Evolutionary conservation across 2,888 invertebrate genomes (phyloP).

Genomic region (Hetaerina titia): DNA sequence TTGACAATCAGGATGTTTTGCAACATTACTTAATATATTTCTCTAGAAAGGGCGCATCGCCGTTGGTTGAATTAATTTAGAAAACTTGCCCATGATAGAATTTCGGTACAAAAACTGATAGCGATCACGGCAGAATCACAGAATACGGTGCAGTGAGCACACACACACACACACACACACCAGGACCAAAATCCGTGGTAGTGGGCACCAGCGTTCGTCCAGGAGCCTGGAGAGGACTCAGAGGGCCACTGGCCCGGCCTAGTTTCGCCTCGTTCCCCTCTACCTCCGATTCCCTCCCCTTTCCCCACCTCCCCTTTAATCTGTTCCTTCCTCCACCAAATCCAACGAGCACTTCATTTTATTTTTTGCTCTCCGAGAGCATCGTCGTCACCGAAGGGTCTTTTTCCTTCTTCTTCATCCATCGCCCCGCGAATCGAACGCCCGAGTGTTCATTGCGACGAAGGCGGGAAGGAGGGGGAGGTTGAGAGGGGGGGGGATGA

Average conservation of each 20-base stretch:
- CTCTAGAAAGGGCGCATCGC: too few species aligned
- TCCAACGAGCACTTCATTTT: not conserved
- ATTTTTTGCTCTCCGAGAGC: not conserved
- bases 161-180: too few species aligned
- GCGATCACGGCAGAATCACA: too few species aligned
- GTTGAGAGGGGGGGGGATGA: not conserved
- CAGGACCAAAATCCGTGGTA: too few species aligned
- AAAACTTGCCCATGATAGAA: too few species aligned
- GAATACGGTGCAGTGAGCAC: too few species aligned
- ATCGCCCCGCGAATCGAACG: not conserved
- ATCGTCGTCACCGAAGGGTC: not conserved
- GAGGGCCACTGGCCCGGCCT: not conserved
- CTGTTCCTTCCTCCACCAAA: not conserved
- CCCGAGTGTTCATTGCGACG: not conserved
- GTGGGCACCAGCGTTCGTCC: not conserved
- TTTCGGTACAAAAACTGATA: too few species aligned
- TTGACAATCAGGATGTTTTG: too few species aligned
- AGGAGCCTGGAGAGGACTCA: not conserved
- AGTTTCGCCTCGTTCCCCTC: not conserved
- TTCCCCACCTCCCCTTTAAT: not conserved
- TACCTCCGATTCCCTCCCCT: not conserved
- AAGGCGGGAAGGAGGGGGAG: not conserved
- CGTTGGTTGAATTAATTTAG: too few species aligned
- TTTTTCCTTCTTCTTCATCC: constrained; percentile 7
- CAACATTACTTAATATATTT: too few species aligned